Conservation (phyloP, 2,888 invertebrate genomes). For the Nephrocerus scutellatus region DNA sequence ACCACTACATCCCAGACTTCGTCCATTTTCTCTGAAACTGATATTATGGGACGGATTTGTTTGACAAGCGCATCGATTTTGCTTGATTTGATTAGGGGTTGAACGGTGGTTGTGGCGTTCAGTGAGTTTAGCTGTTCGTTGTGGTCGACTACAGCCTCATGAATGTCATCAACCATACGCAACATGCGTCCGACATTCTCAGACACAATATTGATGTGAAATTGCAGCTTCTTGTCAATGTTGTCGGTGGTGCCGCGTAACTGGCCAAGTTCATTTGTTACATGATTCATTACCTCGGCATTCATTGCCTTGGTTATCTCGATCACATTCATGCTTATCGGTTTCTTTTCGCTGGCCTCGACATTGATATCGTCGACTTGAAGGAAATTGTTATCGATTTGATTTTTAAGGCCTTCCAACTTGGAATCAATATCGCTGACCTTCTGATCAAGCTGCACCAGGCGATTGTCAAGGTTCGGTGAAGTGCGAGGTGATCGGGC, state of each 20-base stretch:
- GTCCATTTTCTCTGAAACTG: conserved; percentile 83
- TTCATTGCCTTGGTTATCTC: conserved; percentile 80
- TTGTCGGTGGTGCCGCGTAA: conserved; percentile 69
- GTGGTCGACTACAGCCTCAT: conserved; percentile 75
- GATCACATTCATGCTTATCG: conserved; percentile 73
- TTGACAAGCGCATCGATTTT: conserved; percentile 75
- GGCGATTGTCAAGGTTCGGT: conserved; percentile 56
- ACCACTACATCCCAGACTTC: conserved; percentile 87
- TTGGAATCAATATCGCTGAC: conserved; percentile 77
- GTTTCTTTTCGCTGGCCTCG: conserved; percentile 81
- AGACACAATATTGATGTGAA: conserved; percentile 75
- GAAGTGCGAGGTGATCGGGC: conserved; percentile 29
- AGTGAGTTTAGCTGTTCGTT: conserved; percentile 49
- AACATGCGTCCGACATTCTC: conserved; percentile 74
- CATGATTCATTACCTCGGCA: conserved; percentile 70
- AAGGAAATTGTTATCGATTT: conserved; percentile 74
- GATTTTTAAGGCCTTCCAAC: conserved; percentile 69
- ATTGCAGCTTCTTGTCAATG: conserved; percentile 75
- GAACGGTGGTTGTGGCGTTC: conserved; percentile 54
- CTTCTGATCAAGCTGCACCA: conserved; percentile 72
- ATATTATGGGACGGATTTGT: conserved; percentile 77
- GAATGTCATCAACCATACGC: conserved; percentile 72
- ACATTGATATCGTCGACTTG: conserved; percentile 78
- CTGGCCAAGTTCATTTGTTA: conserved; percentile 73
- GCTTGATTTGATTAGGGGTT: conserved; percentile 56